These are phyloP conservation scores for Exaiptasia diaphana DNA, from an alignment of 64 coral and sea anemone species.

Conservation along the genomic window DNA sequence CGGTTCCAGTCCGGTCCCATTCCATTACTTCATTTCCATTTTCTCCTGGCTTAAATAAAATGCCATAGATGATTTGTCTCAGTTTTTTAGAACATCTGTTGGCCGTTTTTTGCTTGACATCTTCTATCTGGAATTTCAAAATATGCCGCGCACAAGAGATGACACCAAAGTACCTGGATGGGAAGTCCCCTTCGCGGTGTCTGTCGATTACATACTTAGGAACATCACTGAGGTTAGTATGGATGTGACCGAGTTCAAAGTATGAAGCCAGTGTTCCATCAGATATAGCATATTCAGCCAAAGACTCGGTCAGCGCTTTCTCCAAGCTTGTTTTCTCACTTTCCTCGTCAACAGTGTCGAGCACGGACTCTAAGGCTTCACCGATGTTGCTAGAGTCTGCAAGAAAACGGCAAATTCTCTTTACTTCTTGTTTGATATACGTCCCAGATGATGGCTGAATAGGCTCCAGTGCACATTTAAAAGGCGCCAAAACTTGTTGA, in stretches of 20 bases:
- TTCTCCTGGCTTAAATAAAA: conserved; percentile 12
- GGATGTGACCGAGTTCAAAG: conserved; percentile 12
- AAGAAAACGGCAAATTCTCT: conserved; percentile 20
- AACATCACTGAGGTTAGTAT: conserved; percentile 25
- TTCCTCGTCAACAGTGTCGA: neutral
- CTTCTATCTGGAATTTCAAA: conserved; percentile 52
- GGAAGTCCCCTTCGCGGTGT: conserved; percentile 54
- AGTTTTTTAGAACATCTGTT: conserved; percentile 41
- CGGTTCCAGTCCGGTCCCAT: conserved; percentile 45
- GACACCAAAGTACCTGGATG: conserved; percentile 31
- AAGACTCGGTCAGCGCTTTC: conserved; percentile 26
- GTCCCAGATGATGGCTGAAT: neutral
- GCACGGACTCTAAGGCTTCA: conserved; percentile 23
- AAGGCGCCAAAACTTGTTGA: conserved; percentile 24
- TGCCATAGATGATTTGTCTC: conserved; percentile 44
- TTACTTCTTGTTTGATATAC: conserved; percentile 26
- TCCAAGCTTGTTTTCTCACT: neutral
- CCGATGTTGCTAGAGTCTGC: conserved; percentile 2
- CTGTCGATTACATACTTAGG: conserved; percentile 19
- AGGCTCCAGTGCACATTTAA: conserved; percentile 24
- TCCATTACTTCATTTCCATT: conserved; percentile 9
- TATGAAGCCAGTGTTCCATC: conserved; percentile 22
- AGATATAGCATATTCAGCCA: conserved; percentile 50
- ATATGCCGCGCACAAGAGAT: conserved; percentile 31
- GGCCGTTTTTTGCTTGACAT: conserved; percentile 42